phyloP scores from a whole-genome alignment of 1,140 invertebrate genomes.

The Sitodiplosis mosellana region DNA sequence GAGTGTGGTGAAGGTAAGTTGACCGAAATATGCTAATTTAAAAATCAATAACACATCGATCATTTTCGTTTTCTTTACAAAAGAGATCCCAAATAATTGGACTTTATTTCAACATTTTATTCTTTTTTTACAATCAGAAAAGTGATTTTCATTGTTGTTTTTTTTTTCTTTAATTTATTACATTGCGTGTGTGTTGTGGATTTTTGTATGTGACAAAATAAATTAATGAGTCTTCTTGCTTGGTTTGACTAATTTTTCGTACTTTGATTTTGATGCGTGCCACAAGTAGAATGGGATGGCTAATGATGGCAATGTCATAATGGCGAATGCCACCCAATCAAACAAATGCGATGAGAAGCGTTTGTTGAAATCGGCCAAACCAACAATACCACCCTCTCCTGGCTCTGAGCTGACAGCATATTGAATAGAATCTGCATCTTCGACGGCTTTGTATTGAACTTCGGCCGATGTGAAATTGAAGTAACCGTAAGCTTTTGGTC shows the following conservation, averaged over 20 bases:
- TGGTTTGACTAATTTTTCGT: conserved; percentile 57
- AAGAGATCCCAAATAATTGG: no score
- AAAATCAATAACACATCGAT: no score
- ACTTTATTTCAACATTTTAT: no score
- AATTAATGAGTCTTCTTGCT: conserved; percentile 29
- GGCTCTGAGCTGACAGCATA: conserved; percentile 84
- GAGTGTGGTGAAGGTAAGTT: no score
- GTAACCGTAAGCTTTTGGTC: conserved; percentile 77
- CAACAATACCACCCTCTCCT: conserved; percentile 89
- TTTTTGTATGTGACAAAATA: no score
- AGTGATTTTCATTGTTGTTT: no score
- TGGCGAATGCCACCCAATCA: conserved; percentile 90
- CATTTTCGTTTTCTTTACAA: no score
- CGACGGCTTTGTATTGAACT: conserved; percentile 69
- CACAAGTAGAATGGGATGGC: conserved; percentile 88
- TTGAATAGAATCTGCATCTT: conserved; percentile 55
- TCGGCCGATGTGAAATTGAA: conserved; percentile 96
- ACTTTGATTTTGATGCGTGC: conserved; percentile 89
- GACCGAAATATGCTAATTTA: no score
- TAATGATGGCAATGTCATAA: conserved; percentile 88
- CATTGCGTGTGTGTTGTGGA: no score
- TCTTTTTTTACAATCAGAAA: no score
- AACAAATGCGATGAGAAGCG: conserved; percentile 95
- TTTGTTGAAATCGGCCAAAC: conserved; percentile 90
- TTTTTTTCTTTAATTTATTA: no score